Percentiles rank a stretch among this genome's conserved stretches.
phyloP scores from a whole-genome alignment of 2,888 invertebrate species.

The Ceramica pisi region DNA sequence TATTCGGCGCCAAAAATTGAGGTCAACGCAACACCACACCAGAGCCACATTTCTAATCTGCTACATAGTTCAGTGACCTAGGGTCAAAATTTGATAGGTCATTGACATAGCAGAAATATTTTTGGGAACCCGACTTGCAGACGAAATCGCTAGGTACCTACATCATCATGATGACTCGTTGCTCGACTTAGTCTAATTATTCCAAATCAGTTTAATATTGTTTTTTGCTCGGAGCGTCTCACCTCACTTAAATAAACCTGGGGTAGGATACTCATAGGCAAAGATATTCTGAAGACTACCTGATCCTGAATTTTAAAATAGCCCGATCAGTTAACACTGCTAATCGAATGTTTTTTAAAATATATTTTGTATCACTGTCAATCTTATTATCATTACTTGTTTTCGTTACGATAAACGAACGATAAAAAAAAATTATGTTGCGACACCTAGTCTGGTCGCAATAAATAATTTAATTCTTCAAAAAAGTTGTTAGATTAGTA shows the following conservation, averaged over 20 bases:
- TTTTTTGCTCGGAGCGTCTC: background rate
- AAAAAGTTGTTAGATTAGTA: background rate
- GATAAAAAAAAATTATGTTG: slow-evolving; percentile 12
- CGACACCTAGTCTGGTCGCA: background rate
- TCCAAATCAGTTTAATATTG: background rate
- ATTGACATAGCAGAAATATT: slow-evolving; percentile 35
- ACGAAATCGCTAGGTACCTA: slow-evolving; percentile 5
- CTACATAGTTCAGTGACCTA: slow-evolving; percentile 42
- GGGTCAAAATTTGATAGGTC: slow-evolving; percentile 24
- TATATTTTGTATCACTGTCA: background rate
- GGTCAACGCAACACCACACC: background rate
- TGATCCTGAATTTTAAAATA: too few species aligned
- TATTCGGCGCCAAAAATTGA: background rate
- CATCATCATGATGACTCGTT: slow-evolving; percentile 16
- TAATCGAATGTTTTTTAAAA: too few species aligned
- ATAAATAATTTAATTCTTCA: slow-evolving; percentile 9
- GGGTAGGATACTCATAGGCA: too few species aligned
- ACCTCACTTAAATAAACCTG: background rate
- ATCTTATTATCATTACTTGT: slow-evolving; percentile 23
- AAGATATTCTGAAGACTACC: too few species aligned
- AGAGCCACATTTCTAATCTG: slow-evolving; percentile 3
- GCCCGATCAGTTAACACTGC: too few species aligned
- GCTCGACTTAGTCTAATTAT: background rate
- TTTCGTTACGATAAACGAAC: slow-evolving; percentile 15
- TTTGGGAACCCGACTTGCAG: slow-evolving; percentile 1